phyloP scores from a whole-genome alignment of 2,888 invertebrate genomes.

The Autographa pulchrina region DNA sequence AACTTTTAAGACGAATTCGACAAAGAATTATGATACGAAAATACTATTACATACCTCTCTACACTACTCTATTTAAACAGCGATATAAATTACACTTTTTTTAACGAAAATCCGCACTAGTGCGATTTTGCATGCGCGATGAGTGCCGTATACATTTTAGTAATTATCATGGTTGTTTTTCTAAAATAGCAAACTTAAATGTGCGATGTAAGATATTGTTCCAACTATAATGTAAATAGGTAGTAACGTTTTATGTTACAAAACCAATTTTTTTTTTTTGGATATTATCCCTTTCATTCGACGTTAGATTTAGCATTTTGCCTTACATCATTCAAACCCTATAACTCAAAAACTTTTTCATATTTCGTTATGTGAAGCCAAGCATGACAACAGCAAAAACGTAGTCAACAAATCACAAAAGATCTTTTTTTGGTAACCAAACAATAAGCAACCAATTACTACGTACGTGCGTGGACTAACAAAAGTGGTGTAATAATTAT shows the following conservation, averaged over 20 bases:
- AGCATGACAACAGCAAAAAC: conserved; percentile 52
- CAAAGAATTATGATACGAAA: not conserved
- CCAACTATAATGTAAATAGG: no score
- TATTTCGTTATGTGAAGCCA: conserved; percentile 22
- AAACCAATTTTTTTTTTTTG: no score
- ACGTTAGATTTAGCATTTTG: no score
- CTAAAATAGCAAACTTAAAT: no score
- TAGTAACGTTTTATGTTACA: no score
- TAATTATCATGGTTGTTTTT: no score
- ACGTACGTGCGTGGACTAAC: conserved; percentile 26
- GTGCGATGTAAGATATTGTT: no score
- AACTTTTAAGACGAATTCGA: not conserved
- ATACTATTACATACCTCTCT: not conserved
- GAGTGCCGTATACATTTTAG: no score
- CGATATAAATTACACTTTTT: not conserved
- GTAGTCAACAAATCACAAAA: conserved; percentile 29
- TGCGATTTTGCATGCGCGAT: no score
- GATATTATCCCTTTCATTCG: no score
- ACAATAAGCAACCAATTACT: conserved; percentile 57
- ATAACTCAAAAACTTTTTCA: not conserved
- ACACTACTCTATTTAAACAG: not conserved
- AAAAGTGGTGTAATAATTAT: conserved; percentile 52
- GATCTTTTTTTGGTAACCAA: conserved; percentile 51
- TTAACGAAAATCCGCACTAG: not conserved
- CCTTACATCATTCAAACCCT: no score